These are phyloP conservation scores for Rhynchomys soricoides DNA, from an alignment of 2,113 vertebrate species.

Conservation along the genomic window DNA sequence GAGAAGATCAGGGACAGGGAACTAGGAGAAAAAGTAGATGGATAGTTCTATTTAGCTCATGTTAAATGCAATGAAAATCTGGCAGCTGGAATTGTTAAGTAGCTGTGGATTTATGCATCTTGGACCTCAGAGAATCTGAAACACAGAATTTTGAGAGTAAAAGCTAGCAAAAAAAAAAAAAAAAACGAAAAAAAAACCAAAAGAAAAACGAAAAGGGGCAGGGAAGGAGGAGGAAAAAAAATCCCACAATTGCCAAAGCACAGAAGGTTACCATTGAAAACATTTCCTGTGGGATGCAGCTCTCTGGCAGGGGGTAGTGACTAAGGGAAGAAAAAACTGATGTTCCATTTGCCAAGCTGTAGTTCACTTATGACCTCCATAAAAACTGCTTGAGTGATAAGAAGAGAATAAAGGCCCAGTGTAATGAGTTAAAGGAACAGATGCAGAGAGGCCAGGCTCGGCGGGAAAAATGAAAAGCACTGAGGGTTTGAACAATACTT, in stretches of 20 bases:
- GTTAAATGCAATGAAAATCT: neutral
- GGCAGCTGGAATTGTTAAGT: neutral
- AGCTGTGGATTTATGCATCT: neutral
- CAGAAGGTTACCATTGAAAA: neutral
- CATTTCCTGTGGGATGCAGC: neutral
- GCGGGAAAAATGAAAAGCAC: neutral
- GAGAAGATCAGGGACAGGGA: neutral
- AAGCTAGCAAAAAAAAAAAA: neutral
- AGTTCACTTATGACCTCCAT: conserved; percentile 31
- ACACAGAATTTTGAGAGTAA: neutral
- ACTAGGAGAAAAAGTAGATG: neutral
- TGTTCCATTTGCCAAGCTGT: neutral
- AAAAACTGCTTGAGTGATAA: neutral
- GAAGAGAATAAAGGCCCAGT: conserved; percentile 20
- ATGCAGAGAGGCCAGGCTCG: neutral
- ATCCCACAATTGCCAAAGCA: neutral
- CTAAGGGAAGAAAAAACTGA: neutral
- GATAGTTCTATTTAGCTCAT: neutral
- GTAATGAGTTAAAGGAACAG: neutral
- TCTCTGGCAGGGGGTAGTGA: neutral
- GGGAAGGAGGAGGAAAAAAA: neutral
- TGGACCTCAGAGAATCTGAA: neutral
- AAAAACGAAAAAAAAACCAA: neutral
- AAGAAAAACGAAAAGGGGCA: neutral
- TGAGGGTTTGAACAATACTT: neutral